These are phyloP conservation scores for Ancistrus triradiatus DNA, from an alignment of 2,113 vertebrate species.

Conservation along the genomic window DNA sequence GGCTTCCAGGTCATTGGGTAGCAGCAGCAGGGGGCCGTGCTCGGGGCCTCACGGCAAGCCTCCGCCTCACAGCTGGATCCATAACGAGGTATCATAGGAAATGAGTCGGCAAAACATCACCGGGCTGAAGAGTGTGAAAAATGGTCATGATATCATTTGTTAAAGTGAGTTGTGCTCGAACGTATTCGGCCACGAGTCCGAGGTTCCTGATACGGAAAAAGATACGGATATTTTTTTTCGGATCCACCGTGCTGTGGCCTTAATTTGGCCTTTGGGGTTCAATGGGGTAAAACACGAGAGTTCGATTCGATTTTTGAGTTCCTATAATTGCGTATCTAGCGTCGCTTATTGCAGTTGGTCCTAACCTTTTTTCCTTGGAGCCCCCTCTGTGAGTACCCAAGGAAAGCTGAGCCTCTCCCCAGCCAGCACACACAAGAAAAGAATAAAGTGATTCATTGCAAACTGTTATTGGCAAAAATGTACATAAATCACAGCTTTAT, in stretches of 20 bases:
- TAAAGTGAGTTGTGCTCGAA: conserved; percentile 54
- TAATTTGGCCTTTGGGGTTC: conserved; percentile 46
- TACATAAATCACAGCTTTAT: too few relatives aligned
- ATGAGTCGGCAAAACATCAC: conserved; percentile 82
- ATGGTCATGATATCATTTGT: conserved; percentile 77
- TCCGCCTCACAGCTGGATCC: conserved; percentile 82
- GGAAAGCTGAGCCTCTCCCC: too few relatives aligned
- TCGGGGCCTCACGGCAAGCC: conserved; percentile 70
- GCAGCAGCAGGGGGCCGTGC: conserved; percentile 65
- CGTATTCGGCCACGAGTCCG: background rate
- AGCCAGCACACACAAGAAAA: too few relatives aligned
- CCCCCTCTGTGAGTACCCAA: too few relatives aligned
- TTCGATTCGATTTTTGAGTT: too few relatives aligned
- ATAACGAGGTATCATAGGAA: conserved; percentile 76
- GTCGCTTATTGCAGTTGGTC: too few relatives aligned
- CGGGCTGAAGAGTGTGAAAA: conserved; percentile 74
- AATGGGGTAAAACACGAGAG: too few relatives aligned
- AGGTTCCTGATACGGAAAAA: background rate
- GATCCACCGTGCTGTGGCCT: conserved; percentile 57
- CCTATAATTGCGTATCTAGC: too few relatives aligned
- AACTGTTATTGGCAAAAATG: too few relatives aligned
- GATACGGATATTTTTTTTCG: conserved; percentile 38
- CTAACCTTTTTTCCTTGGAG: too few relatives aligned
- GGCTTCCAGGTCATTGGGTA: conserved; percentile 83
- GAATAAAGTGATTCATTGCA: too few relatives aligned